Base-by-base conservation (phyloP, 2,888 invertebrate species). In the Lepidocyrtinus sp. region DNA sequence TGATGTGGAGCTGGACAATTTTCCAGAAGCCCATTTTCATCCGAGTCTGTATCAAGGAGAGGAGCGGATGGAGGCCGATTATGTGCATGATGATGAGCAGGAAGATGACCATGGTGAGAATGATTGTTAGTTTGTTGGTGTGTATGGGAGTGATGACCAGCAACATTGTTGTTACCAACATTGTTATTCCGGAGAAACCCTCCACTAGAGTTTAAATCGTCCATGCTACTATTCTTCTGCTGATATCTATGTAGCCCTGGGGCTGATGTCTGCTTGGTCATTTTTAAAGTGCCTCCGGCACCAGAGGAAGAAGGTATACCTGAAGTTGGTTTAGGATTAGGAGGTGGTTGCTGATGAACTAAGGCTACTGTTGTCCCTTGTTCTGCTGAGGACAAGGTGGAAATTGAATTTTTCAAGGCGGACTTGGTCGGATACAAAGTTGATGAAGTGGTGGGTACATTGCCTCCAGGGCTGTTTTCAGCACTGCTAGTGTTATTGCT, bases 1-100 rank as follows among this genome's bases (percentile, higher is more conserved):
- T 45, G 25, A 15, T 67, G 72, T 62, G 64, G n/a, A 64, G 59
- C 61, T 46, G 67, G 67, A 79, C 65, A 25, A 61, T 45, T 81
- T 55, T 70, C 70, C 61, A 74, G 62, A 17, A 25, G 64, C 62
- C 61, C 76, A 84, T 89, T 91, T 74, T 90, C 90, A 22, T 90
- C 89, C 87, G 90, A 91, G 83, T 93, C 93, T 3, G 92, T 90
- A 86, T 94, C 94, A 68, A 95, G 89, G 82, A 94, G 89, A 0
- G 95, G 94, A 1, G 94, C 94, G 3, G 95, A 94, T 1, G 95
- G 95, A 17, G 95, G 94, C 68, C 95, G 91, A 80, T 91, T 83
- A 65, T 85, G 82, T 46, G 74, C 26, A 27, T 63, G 70, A 70
- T 76, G 76, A 59, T 59, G 59, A 19, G 59, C 59, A 59, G 59